Base-by-base conservation (phyloP, 2,888 invertebrate genomes). In the Ferdinandea cuprea region DNA sequence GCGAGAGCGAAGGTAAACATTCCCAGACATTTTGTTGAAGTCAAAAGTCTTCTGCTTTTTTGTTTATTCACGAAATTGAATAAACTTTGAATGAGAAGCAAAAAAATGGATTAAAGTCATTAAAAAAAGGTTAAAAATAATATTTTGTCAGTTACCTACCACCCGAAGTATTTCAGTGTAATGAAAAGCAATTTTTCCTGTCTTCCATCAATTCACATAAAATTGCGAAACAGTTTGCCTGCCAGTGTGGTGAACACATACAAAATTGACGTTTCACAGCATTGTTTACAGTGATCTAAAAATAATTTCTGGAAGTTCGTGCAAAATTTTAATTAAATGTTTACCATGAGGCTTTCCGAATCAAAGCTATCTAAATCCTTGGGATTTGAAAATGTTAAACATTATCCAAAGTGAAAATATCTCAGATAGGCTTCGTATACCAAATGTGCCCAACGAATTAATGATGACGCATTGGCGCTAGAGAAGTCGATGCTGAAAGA, bases 281-380 rank as follows among this genome's bases (percentile, higher is more conserved):
- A 69, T 80, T 80, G 68, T 74, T 74, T 80, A 80, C 44, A 69
- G 8, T 35, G 32, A 50, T 74, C 80, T 74, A 80, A 80, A 80
- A 80, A 80, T 80, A 80, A 69, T 58, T 68, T 52, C 58, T 63
- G 63, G 44, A 69, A 69, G 40, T 68, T 61, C 19, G 59, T 63
- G 80, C 69, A 68, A 63, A 69, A 37, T 69, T 63, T n/a, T 61
- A 63, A 46, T 59, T 50, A 9, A 58, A 71, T 50, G 19, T 30
- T 17, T 42, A 42, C 40, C 25, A 25, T 25, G 9, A 21, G 30
- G 5, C 19, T 30, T 19, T 8, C n/a, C 52, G 44, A 61, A 13
- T 46, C 32, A 19, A 44, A 32, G 44, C 44, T 46, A 28, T 44
- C 4, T 21, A 17, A 56, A 46, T 44, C 25, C 25, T 17, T 66